Percentiles rank a stretch among this genome's conserved stretches.
Evolutionary conservation across 2,113 vertebrate genomes (phyloP).

Genomic region (Cyphomyrus discorhynchus): DNA sequence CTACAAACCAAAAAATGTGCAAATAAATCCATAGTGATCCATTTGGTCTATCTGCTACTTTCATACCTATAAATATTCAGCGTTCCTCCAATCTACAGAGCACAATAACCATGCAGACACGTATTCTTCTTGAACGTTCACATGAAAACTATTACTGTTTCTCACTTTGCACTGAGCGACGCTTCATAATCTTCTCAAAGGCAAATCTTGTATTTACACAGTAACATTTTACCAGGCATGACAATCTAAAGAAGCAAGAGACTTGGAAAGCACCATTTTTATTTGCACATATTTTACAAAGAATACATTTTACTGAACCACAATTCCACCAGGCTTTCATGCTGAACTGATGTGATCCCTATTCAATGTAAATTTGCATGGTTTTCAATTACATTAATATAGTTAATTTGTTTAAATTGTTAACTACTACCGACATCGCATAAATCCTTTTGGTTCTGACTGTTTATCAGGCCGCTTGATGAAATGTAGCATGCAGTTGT

Average conservation of each 20-base stretch:
- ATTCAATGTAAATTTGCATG: neutral
- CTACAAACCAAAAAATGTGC: neutral
- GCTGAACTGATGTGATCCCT: neutral
- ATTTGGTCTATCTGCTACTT: neutral
- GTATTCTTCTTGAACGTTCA: neutral
- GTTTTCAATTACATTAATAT: neutral
- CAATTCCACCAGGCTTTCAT: neutral
- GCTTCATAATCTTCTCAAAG: neutral
- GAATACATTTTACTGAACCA: neutral
- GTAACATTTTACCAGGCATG: neutral
- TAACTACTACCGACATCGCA: neutral
- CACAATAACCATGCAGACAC: neutral
- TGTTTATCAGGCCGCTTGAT: neutral
- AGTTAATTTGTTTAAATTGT: neutral
- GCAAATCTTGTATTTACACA: neutral
- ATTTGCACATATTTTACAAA: neutral
- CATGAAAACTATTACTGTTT: neutral
- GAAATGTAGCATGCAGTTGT: neutral
- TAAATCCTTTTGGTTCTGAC: neutral
- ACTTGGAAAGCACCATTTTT: neutral
- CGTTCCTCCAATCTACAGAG: neutral
- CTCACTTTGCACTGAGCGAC: neutral
- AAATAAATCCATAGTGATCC: neutral
- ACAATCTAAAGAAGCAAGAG: neutral
- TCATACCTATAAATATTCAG: neutral